A percentile compares a stretch with the other conserved stretches of the same genome.
phyloP scores from a whole-genome alignment of 2,113 vertebrate species.

The Muntiacus reevesi region DNA sequence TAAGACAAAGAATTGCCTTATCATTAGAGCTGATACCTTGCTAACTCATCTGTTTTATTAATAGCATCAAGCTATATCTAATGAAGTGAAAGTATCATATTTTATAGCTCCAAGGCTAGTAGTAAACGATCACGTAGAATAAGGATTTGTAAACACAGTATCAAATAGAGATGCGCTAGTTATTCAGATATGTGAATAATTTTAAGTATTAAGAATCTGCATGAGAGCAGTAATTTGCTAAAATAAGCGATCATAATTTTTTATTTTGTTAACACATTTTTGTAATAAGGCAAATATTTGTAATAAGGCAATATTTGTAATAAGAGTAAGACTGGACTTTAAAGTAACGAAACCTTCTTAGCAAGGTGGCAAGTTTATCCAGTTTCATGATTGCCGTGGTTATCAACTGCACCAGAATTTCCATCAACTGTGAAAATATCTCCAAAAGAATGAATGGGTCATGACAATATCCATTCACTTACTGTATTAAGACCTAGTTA shows the following conservation, averaged over 20 bases:
- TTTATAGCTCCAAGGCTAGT: neutral
- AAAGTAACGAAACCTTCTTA: neutral
- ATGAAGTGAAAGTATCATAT: neutral
- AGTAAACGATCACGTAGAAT: neutral
- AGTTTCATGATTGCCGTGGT: neutral
- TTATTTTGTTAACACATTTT: neutral
- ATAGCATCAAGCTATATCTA: neutral
- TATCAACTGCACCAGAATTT: neutral
- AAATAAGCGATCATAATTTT: neutral
- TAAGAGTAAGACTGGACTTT: constrained; percentile 21
- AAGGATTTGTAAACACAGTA: neutral
- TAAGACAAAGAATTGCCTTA: neutral
- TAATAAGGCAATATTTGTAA: constrained; percentile 12
- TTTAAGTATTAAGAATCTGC: neutral
- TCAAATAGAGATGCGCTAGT: neutral
- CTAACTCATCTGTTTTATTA: neutral
- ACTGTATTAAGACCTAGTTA: neutral
- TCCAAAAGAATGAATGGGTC: neutral
- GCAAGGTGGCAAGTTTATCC: neutral
- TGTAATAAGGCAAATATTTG: neutral
- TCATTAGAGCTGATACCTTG: neutral
- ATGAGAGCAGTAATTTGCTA: neutral
- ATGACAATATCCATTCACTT: neutral
- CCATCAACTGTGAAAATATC: neutral
- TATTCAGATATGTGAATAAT: neutral